Conservation (phyloP, 2,888 invertebrate genomes). For the Plagodis pulveraria region DNA sequence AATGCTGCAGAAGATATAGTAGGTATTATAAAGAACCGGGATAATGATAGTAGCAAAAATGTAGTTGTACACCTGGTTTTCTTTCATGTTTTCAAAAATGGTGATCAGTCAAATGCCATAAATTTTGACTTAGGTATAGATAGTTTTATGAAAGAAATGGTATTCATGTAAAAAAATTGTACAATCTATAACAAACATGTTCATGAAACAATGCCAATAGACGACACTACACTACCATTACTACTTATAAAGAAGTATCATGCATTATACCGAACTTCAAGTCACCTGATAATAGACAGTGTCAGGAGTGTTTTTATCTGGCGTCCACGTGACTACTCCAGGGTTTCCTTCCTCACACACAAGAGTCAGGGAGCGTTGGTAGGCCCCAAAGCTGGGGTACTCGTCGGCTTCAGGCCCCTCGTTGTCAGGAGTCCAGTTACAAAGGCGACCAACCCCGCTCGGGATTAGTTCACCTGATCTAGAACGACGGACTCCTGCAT, state of each 20-base stretch:
- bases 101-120: slow-evolving; percentile 30
- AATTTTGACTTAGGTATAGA: slow-evolving; percentile 17
- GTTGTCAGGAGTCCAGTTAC: slow-evolving; percentile 93
- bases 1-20: slow-evolving; percentile 26
- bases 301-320: slow-evolving; percentile 93
- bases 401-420: slow-evolving; percentile 91
- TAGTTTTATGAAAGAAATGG: not conserved
- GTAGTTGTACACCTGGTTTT: slow-evolving; percentile 1
- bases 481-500: slow-evolving; percentile 91
- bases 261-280: slow-evolving; percentile 14
- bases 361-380: slow-evolving; percentile 92
- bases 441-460: slow-evolving; percentile 92
- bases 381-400: slow-evolving; percentile 94
- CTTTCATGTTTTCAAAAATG: slow-evolving; percentile 1
- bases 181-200: slow-evolving; percentile 1
- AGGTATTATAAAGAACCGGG: not conserved
- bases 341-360: slow-evolving; percentile 94
- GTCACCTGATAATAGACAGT: slow-evolving; percentile 96
- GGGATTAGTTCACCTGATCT: slow-evolving; percentile 89
- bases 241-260: slow-evolving; percentile 3
- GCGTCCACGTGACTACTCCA: slow-evolving; percentile 94
- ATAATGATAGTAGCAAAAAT: not conserved
- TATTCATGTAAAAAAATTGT: not conserved
- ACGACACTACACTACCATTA: too few relatives aligned
- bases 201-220: slow-evolving; percentile 1